These are phyloP conservation scores for Cichladusa arquata DNA, from an alignment of 2,113 vertebrate species.

Conservation along the genomic window DNA sequence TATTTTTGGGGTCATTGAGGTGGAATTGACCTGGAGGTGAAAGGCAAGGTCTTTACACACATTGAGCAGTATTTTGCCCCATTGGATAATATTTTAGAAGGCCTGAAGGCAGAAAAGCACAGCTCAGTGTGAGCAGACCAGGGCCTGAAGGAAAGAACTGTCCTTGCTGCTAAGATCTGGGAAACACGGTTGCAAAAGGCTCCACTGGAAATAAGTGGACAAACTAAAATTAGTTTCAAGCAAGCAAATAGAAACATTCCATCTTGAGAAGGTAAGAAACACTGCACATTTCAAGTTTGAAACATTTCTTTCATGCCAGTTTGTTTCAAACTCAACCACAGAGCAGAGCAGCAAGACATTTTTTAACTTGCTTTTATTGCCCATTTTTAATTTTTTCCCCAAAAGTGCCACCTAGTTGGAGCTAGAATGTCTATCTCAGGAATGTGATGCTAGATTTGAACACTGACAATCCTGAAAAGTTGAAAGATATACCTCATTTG, in stretches of 20 bases:
- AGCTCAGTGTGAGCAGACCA: not conserved
- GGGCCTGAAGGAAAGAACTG: not conserved
- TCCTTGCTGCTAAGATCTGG: not conserved
- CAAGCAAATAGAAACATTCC: not conserved
- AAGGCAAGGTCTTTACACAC: not conserved
- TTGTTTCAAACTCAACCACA: not conserved
- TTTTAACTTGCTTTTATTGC: not conserved
- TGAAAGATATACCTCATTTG: not conserved
- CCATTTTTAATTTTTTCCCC: not conserved
- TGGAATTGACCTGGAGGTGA: conserved; percentile 19
- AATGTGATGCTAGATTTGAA: not conserved
- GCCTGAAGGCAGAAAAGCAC: not conserved
- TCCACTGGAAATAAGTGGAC: not conserved
- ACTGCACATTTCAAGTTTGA: not conserved
- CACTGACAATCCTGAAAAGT: not conserved
- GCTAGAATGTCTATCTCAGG: not conserved
- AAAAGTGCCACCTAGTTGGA: not conserved
- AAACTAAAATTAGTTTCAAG: not conserved
- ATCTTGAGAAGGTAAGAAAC: not conserved
- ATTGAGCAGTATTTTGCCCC: conserved; percentile 6
- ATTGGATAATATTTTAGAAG: not conserved
- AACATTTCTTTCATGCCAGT: not conserved
- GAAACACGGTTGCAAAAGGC: not conserved
- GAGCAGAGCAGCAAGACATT: not conserved
- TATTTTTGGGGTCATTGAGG: not conserved